These are phyloP conservation scores for Adelognathus sp. DNA, from an alignment of 2,888 invertebrate genomes.

Conservation along the genomic window DNA sequence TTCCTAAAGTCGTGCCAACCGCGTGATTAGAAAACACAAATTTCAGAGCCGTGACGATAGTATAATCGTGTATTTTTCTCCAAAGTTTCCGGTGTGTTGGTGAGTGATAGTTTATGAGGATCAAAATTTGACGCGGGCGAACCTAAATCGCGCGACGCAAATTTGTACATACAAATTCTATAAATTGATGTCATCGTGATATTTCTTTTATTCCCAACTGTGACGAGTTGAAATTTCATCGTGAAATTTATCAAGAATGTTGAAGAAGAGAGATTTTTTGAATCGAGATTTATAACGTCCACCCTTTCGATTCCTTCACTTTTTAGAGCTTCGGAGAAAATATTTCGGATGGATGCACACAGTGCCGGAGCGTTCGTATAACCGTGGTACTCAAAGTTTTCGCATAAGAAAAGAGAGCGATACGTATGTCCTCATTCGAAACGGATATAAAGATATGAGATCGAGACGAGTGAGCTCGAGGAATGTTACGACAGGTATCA, in stretches of 20 bases:
- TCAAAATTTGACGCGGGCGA: constrained; percentile 24
- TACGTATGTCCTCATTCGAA: constrained; percentile 4
- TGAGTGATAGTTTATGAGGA: not conserved
- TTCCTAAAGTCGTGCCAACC: constrained; percentile 82
- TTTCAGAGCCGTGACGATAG: not conserved
- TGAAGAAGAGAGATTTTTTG: not conserved
- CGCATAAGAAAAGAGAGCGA: constrained; percentile 9
- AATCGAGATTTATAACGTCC: not conserved
- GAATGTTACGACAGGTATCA: constrained; percentile 8
- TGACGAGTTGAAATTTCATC: too few species aligned
- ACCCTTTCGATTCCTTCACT: not conserved
- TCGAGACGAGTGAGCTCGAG: constrained; percentile 7
- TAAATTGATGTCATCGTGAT: not conserved
- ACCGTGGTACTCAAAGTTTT: not conserved
- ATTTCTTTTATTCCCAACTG: too few species aligned
- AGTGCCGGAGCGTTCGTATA: not conserved
- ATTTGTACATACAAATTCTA: not conserved
- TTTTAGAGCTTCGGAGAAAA: not conserved
- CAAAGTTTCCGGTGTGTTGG: not conserved
- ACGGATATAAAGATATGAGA: constrained; percentile 3
- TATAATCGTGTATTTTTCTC: not conserved
- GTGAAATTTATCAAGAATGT: not conserved
- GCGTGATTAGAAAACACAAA: constrained; percentile 13
- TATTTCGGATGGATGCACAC: not conserved
- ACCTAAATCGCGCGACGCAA: not conserved